These are phyloP conservation scores for Euura saliciscinereae DNA, from an alignment of 1,140 invertebrate species.

Conservation along the genomic window DNA sequence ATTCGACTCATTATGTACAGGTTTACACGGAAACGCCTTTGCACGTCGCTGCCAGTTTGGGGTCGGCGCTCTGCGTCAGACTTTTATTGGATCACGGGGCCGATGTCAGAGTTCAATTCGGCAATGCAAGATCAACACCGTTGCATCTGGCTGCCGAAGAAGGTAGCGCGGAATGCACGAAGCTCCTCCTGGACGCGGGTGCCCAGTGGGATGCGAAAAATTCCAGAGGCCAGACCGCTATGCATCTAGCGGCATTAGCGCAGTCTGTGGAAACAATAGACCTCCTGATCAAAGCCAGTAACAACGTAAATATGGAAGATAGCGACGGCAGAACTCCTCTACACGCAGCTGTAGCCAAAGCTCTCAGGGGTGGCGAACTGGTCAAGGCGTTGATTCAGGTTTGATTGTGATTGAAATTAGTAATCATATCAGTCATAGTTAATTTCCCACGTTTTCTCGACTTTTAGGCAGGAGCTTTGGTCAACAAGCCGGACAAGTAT, in stretches of 20 bases:
- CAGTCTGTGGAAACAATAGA: slow-evolving; percentile 77
- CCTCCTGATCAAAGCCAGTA: slow-evolving; percentile 66
- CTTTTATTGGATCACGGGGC: slow-evolving; percentile 75
- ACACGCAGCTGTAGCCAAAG: slow-evolving; percentile 79
- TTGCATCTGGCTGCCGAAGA: slow-evolving; percentile 84
- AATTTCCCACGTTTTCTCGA: neutral
- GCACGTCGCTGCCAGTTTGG: slow-evolving; percentile 79
- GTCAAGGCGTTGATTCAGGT: slow-evolving; percentile 65
- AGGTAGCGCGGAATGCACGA: slow-evolving; percentile 74
- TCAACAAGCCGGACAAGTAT: slow-evolving; percentile 79
- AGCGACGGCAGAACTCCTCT: slow-evolving; percentile 76
- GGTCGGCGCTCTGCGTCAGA: slow-evolving; percentile 70
- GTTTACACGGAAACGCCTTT: slow-evolving; percentile 83
- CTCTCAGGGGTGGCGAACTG: slow-evolving; percentile 73
- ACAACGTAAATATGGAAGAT: slow-evolving; percentile 69
- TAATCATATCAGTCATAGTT: too few relatives aligned
- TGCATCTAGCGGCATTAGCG: slow-evolving; percentile 78
- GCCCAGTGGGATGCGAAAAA: slow-evolving; percentile 73
- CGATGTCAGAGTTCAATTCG: slow-evolving; percentile 75
- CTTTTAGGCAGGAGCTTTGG: slow-evolving; percentile 69
- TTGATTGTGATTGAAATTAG: slow-evolving; percentile 6
- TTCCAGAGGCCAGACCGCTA: slow-evolving; percentile 74
- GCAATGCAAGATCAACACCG: slow-evolving; percentile 71
- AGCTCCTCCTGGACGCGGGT: slow-evolving; percentile 73
- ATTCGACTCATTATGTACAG: too few relatives aligned